Evolutionary conservation across 2,888 invertebrate species (phyloP), one percentile per base, ranked within the genome.

Genomic region (Coecobrya sp.): DNA sequence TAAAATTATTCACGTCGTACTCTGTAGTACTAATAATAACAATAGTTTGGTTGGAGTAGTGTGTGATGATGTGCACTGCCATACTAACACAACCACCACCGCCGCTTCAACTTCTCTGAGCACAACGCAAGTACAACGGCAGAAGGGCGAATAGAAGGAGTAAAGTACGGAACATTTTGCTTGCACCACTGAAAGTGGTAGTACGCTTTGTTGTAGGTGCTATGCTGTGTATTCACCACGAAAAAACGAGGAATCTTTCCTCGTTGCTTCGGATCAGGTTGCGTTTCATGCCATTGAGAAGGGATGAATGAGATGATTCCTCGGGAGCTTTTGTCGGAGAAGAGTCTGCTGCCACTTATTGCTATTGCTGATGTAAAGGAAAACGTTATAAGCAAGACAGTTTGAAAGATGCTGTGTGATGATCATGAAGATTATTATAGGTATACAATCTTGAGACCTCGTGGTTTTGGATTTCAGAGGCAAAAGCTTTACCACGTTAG

Each of bases 221-320:
- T 86, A 10, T n/a, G 7, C 0, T 45, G 49, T 42, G 8, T n/a
- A 45, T 45, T 25, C 68, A 68, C 68, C 30, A 49, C 49, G 62
- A 52, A 62, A 49, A 88, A 88, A 88, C 25, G 11, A 73, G 30
- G 45, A 22, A 25, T 73, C 45, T 73, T 68, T 25, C 0, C 30
- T 70, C 19, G 13, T 30, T 65, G 85, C 90, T 52, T 81, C 55
- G 42, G 86, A 91, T 91, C 91, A 91, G 91, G 82, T 87, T 91
- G 79, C 65, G 79, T 81, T 87, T 91, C 68, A 91, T 62, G 52
- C 91, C 91, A 91, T 86, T 68, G 81, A 86, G 59, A 65, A 81
- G 91, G 91, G 91, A 91, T 86, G 91, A 91, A 91, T 86, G 86
- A 91, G 91, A 65, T 86, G 91, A 91, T 91, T 91, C 86, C 86